Evolutionary conservation across 2,888 invertebrate species (phyloP).

Genomic region (Drosophila greeni): DNA sequence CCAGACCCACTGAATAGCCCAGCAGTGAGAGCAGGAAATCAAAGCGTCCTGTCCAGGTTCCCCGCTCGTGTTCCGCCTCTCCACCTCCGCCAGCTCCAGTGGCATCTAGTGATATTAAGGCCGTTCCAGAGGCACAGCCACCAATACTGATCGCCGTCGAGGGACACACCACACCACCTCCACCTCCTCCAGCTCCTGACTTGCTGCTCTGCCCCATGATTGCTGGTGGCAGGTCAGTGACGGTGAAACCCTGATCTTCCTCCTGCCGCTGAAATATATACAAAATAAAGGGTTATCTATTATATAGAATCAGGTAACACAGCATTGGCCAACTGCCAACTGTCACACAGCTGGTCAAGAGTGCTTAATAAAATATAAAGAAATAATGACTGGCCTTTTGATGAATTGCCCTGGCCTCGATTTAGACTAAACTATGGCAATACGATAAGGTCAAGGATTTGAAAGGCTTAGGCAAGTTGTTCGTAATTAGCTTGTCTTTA

Average conservation of each 20-base stretch:
- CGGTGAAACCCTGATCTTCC: constrained; percentile 58
- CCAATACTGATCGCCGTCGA: constrained; percentile 68
- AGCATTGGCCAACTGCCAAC: constrained; percentile 47
- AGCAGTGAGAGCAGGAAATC: constrained; percentile 86
- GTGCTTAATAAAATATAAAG: constrained; percentile 63
- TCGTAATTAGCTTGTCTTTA: neutral
- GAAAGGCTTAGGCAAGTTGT: neutral
- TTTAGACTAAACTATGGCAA: constrained; percentile 1
- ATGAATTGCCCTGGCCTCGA: constrained; percentile 61
- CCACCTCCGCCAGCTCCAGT: constrained; percentile 42
- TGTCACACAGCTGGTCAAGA: constrained; percentile 76
- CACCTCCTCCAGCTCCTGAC: constrained; percentile 37
- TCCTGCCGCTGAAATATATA: constrained; percentile 63
- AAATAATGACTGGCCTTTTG: constrained; percentile 6
- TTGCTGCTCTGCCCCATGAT: constrained; percentile 35
- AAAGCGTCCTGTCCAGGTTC: constrained; percentile 87
- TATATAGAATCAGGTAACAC: constrained; percentile 52
- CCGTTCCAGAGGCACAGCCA: constrained; percentile 75
- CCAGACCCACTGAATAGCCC: constrained; percentile 86
- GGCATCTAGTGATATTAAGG: constrained; percentile 70
- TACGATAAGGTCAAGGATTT: neutral
- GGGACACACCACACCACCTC: constrained; percentile 40
- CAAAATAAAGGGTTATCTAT: neutral
- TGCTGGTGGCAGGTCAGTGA: constrained; percentile 41
- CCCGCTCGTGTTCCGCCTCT: constrained; percentile 81